These are phyloP conservation scores for Gobionotothen gibberifrons DNA, from an alignment of 2,797 vertebrate species.

Conservation along the genomic window DNA sequence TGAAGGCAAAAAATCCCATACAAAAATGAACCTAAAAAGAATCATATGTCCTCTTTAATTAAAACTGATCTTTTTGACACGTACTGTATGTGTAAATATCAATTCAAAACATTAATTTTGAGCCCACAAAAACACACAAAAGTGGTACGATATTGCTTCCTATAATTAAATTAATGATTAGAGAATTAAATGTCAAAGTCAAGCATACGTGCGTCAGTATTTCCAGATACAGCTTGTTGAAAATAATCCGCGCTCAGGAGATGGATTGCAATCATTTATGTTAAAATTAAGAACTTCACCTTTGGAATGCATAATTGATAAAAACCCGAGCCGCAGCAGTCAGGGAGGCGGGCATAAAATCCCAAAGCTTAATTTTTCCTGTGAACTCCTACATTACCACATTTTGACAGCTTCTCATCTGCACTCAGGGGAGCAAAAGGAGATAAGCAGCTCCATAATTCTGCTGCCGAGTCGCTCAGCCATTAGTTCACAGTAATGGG, in stretches of 20 bases:
- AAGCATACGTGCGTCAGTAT: background rate
- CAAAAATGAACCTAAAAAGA: too few relatives aligned
- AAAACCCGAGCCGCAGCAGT: background rate
- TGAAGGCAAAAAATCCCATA: too few relatives aligned
- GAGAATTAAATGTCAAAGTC: background rate
- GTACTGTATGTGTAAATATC: too few relatives aligned
- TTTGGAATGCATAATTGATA: background rate
- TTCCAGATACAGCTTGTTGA: background rate
- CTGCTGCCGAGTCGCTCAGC: slow-evolving; percentile 18
- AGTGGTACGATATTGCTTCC: too few relatives aligned
- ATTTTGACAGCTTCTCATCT: slow-evolving; percentile 15
- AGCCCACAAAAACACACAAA: too few relatives aligned
- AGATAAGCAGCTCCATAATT: slow-evolving; percentile 34
- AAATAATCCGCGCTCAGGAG: background rate
- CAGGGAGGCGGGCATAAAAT: slow-evolving; percentile 1
- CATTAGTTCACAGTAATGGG: slow-evolving; percentile 40
- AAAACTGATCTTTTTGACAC: too few relatives aligned
- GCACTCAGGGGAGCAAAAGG: slow-evolving; percentile 4
- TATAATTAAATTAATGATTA: background rate
- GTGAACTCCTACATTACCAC: background rate
- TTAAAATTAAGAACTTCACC: background rate
- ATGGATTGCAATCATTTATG: background rate
- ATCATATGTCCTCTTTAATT: too few relatives aligned
- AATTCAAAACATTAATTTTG: too few relatives aligned
- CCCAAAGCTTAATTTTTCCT: slow-evolving; percentile 8